phyloP scores from a whole-genome alignment of 2,888 invertebrate genomes.

The Rotaria sp. region DNA sequence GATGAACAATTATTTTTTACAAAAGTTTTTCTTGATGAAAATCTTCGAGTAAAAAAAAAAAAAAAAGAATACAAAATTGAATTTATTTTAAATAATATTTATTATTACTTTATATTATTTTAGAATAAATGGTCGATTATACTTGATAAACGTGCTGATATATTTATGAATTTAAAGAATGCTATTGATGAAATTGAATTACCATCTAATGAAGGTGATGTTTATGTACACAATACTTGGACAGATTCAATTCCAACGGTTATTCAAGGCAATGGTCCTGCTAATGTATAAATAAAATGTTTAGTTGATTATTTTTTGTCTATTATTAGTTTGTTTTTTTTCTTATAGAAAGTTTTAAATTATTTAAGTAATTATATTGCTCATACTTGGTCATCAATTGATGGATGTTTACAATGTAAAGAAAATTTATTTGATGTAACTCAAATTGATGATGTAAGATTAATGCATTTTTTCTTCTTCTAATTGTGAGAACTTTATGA shows the following conservation, averaged over 20 bases:
- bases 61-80: neutral
- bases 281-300: constrained; percentile 59
- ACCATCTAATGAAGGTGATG: neutral
- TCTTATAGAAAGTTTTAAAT: constrained; percentile 65
- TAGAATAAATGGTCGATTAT: constrained; percentile 16
- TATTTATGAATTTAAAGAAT: constrained; percentile 90
- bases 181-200: constrained; percentile 72
- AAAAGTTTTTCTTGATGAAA: constrained; percentile 70
- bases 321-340: neutral
- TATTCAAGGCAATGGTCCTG: constrained; percentile 86
- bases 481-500: neutral
- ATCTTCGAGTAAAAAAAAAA: constrained; percentile 44
- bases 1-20: constrained; percentile 83
- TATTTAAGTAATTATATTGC: constrained; percentile 82
- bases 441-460: constrained; percentile 14
- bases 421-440: constrained; percentile 55
- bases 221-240: constrained; percentile 66
- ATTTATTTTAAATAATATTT: neutral
- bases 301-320: neutral
- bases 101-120: neutral
- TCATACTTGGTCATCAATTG: constrained; percentile 69
- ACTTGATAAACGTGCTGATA: constrained; percentile 71
- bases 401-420: constrained; percentile 60
- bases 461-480: too few relatives aligned
- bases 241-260: constrained; percentile 67